Base-by-base conservation (phyloP, 2,888 invertebrate species). In the Sericinus montela region DNA sequence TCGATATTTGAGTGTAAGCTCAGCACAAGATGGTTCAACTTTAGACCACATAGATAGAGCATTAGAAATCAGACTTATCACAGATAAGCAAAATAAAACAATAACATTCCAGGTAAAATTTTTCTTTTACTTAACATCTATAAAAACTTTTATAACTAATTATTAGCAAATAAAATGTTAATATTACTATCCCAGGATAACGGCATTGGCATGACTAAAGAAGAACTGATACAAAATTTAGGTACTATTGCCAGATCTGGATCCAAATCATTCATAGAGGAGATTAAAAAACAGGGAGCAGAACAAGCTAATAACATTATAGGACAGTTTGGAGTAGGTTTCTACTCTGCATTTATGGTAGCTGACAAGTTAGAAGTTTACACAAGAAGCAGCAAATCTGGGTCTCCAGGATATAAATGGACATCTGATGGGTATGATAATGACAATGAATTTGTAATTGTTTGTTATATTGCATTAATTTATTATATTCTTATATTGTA, bases 261-360 rank as follows among this genome's bases (percentile, higher is more conserved):
- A 0, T 98, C 98, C 0, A 98, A 98, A 75, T 94, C 95, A 13
- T 98, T 98, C 69, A 81, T 98, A 56, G 94, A 98, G 70, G 92
- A 97, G 75, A 80, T 97, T 19, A 94, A 95, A 70, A 90, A 92
- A 42, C 91, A 93, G 62, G 89, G 91, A 35, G 80, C 89, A 3
- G 87, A 90, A 1, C 80, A 89, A 19, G 92, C 92, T 9, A 93
- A 92, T 41, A 93, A 94, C 55, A 97, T 98, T 45, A 98, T 98
- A 72, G 98, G 98, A 3, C 98, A 99, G 78, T 99, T 99, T 89
- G 99, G 98, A 58, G 99, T 99, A 13, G 99, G 98, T 0, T 99
- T 99, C 80, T 99, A 99, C 79, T 98, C 98, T 10, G 94, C 95
- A 0, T 99, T 99, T 75, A 98, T 99, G 97, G 98, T 98, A 2